phyloP scores from a whole-genome alignment of 2,113 vertebrate genomes.

The Menidia beryllina region DNA sequence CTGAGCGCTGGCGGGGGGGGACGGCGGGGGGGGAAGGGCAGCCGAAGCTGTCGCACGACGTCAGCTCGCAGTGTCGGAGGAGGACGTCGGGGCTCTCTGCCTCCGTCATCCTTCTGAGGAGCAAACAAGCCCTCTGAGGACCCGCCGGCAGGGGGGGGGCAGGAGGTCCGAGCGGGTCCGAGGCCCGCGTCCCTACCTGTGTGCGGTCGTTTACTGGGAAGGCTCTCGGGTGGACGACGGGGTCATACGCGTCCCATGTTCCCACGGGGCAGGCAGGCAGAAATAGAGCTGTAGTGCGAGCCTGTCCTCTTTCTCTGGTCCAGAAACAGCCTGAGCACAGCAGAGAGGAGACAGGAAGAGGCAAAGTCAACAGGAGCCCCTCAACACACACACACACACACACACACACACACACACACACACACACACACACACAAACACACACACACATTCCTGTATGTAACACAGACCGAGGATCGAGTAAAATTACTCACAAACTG shows the following conservation, averaged over 20 bases:
- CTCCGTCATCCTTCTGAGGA: slow-evolving; percentile 74
- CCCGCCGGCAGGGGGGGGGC: too few relatives aligned
- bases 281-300: slow-evolving; percentile 71
- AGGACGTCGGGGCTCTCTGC: slow-evolving; percentile 48
- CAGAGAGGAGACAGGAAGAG: slow-evolving; percentile 43
- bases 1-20: slow-evolving; percentile 36
- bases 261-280: slow-evolving; percentile 65
- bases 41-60: slow-evolving; percentile 31
- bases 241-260: slow-evolving; percentile 80
- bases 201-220: slow-evolving; percentile 67
- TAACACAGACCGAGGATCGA: too few relatives aligned
- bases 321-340: slow-evolving; percentile 50
- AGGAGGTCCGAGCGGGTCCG: slow-evolving; percentile 5
- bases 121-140: slow-evolving; percentile 5
- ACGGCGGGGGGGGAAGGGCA: slow-evolving; percentile 46
- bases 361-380: too few relatives aligned
- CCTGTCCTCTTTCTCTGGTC: slow-evolving; percentile 51
- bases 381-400: too few relatives aligned
- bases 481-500: too few relatives aligned
- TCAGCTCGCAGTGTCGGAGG: slow-evolving; percentile 35
- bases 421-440: too few relatives aligned
- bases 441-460: too few relatives aligned
- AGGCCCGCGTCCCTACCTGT: slow-evolving; percentile 49
- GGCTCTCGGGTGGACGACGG: slow-evolving; percentile 74
- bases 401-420: too few relatives aligned